Base-by-base conservation (phyloP, 2,113 vertebrate genomes). In the Heterotis niloticus region DNA sequence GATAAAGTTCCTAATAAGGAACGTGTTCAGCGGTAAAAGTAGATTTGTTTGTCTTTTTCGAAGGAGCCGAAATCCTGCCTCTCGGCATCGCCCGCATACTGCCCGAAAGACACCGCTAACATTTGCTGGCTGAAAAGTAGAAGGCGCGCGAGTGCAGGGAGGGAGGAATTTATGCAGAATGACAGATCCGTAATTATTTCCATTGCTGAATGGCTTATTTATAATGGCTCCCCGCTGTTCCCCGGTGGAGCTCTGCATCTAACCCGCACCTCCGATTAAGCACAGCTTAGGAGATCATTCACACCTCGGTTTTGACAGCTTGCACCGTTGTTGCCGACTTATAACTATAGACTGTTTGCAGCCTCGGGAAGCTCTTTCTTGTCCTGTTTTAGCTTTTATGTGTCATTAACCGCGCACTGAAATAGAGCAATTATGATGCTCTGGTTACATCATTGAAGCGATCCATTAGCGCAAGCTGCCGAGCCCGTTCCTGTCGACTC, bases 351-450 rank as follows among this genome's bases (percentile, higher is more conserved):
- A 74, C 71, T 26, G 51, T 72, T 54, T 72, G 44, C 20, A 54
- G 34, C 24, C 44, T n/a, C 24, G 24, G 51, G 34, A 54, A n/a
- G n/a, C 69, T 54, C 23, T 72, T 23, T n/a, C 23, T 52, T 72
- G 34, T 51, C 5, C 44, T n/a, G 3, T 34, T 54, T 44, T 44
- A 44, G 34, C 18, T 52, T 72, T 72, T 52, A 72, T 72, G 69
- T 72, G 23, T 72, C 69, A 20, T 72, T 72, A 72, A 72, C 69
- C 17, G 34, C 51, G 52, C 20, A 72, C 54, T 51, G 54, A 54
- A 72, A 72, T 51, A 54, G 72, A 24, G 54, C 72, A 74, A 74
- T 57, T 74, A 74, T 56, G 26, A n/a, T 57, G 16, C 72, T 57
- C 52, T 54, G 57, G 54, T 17, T 59, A 23, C 72, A 74, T 74